Evolutionary conservation across 92 coral and sea anemone genomes (phyloP).

Genomic region (Zoanthus gigantus): DNA sequence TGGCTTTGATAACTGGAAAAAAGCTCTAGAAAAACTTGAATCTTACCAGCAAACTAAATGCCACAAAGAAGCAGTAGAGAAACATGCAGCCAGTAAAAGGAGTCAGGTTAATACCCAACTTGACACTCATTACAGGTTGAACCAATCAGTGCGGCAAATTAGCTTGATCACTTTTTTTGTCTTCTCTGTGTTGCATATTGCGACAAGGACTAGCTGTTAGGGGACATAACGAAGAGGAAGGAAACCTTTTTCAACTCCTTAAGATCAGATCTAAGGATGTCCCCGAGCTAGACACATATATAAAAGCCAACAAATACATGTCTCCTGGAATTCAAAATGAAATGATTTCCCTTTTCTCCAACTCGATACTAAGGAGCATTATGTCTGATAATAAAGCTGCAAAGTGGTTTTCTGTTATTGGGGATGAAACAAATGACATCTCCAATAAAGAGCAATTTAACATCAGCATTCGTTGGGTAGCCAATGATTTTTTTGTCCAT

Average conservation of each 20-base stretch:
- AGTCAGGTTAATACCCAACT: too few species aligned
- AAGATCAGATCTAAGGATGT: neutral
- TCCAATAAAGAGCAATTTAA: conserved; percentile 43
- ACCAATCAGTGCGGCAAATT: too few species aligned
- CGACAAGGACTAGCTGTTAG: neutral
- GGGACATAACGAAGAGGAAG: neutral
- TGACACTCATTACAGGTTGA: too few species aligned
- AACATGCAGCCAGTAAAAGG: too few species aligned
- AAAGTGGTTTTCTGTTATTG: too few species aligned
- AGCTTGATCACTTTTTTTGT: neutral
- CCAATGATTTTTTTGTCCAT: neutral
- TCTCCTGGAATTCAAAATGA: neutral
- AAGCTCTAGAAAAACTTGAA: conserved; percentile 6
- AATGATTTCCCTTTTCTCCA: neutral
- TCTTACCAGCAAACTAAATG: conserved; percentile 13
- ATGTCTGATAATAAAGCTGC: too few species aligned
- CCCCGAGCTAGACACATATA: neutral
- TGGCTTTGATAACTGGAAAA: conserved; percentile 4
- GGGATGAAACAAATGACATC: conserved; percentile 7
- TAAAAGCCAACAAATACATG: neutral
- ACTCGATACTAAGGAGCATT: too few species aligned
- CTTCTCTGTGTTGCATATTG: neutral
- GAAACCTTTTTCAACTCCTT: neutral
- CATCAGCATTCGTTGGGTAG: conserved; percentile 46
- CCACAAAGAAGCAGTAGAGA: neutral